Evolutionary conservation across 2,888 invertebrate species (phyloP).

Genomic region (Eupithecia vulgata): DNA sequence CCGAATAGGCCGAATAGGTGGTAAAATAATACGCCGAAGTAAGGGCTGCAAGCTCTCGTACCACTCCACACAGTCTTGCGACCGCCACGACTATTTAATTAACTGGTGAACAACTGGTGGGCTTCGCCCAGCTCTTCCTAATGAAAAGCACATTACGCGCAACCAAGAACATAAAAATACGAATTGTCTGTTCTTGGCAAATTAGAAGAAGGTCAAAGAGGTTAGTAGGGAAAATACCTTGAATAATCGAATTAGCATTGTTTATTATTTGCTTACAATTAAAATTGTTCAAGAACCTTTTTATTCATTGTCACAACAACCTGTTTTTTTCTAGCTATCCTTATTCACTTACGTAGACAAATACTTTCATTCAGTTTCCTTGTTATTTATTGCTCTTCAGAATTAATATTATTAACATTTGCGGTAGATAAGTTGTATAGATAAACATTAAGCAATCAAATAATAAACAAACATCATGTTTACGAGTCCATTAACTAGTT

Average conservation of each 20-base stretch:
- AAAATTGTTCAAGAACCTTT: neutral
- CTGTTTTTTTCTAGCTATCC: neutral
- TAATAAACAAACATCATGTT: constrained; percentile 1
- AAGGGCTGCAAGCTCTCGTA: too few species aligned
- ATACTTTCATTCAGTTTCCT: neutral
- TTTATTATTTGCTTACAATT: too few species aligned
- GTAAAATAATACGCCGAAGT: too few species aligned
- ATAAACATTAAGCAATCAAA: neutral
- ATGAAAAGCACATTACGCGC: neutral
- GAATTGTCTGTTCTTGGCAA: too few species aligned
- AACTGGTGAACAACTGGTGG: neutral
- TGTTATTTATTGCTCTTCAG: neutral
- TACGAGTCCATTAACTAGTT: neutral
- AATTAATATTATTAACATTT: neutral
- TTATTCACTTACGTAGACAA: neutral
- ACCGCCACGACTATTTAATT: neutral
- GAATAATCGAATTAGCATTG: too few species aligned
- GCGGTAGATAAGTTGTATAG: neutral
- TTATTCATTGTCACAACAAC: neutral
- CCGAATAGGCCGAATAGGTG: too few species aligned
- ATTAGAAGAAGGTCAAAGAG: too few species aligned
- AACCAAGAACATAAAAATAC: too few species aligned
- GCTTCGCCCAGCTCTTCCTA: neutral
- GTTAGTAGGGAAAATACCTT: too few species aligned
- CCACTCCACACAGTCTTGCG: too few species aligned